Evolutionary conservation across 2,888 invertebrate genomes (phyloP), one percentile per base, ranked within the genome.

Genomic region (Nomada ferruginata): DNA sequence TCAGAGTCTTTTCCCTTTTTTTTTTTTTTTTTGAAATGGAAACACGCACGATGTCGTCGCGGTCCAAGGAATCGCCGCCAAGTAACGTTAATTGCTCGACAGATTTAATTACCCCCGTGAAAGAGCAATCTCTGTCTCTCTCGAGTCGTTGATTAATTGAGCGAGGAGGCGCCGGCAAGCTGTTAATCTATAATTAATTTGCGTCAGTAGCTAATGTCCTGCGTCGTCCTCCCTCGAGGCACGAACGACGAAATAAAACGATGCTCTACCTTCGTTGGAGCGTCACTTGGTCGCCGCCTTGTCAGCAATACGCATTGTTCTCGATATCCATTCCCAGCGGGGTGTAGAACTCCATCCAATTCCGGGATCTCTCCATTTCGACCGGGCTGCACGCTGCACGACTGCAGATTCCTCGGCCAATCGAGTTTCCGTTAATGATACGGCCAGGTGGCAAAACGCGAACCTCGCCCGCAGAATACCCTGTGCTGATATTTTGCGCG

Each of bases 171-270:
- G 73, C 20, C 61, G 50, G 61, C 75, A 78, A 78, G 78, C 68
- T 73, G 72, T 80, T 80, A 80, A 80, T 82, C 75, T 69, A 82
- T 82, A 82, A 81, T 81, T 82, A 81, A 82, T 82, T 81, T 74
- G 82, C 81, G 69, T 74, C 82, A 60, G 64, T 75, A 53, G 81
- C 69, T 80, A 70, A 82, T 75, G 75, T 65, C 52, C 50, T 18
- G 20, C 50, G 20, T 15, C 60, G 26, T 53, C 18, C 66, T 36
- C 55, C 11, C 53, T 36, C 15, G 15, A 29, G 47, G 47, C 4
- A 80, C 44, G 13, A 55, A 15, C 53, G 44, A 55, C 2, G 57
- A 73, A 80, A 73, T 80, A 80, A 80, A 80, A 80, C 68, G 68
- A 42, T 18, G 47, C 50, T 81, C 69, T 26, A n/a, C 26, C 64